Conservation (phyloP, 2,113 vertebrate genomes). For the Protobothrops mucrosquamatus region DNA sequence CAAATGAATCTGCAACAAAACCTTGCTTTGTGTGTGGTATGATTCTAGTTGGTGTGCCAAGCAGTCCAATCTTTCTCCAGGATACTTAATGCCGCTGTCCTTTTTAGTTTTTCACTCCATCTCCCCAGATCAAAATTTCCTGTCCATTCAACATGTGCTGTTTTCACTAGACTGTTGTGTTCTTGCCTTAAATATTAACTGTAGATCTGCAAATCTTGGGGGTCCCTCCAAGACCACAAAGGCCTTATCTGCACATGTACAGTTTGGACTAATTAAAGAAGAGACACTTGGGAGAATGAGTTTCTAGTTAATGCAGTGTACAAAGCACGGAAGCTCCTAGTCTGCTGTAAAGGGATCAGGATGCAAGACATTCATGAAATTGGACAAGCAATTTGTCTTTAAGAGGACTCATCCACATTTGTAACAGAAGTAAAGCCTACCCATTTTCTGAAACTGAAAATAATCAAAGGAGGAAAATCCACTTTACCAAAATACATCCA, state of each 20-base stretch:
- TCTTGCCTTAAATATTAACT: neutral
- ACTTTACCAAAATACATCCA: neutral
- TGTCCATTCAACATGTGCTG: neutral
- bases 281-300: neutral
- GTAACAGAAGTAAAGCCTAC: neutral
- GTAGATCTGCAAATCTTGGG: neutral
- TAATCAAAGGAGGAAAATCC: neutral
- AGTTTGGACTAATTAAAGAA: neutral
- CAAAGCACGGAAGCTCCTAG: neutral
- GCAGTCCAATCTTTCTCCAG: neutral
- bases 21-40: neutral
- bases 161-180: neutral
- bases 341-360: neutral
- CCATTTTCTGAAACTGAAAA: neutral
- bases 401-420: neutral
- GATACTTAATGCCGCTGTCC: neutral
- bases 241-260: neutral
- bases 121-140: neutral
- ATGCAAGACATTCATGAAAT: neutral
- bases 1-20: neutral
- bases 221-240: neutral
- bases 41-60: neutral
- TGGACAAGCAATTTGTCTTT: neutral
- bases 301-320: neutral
- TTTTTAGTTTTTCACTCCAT: neutral